Evolutionary conservation across 1,140 invertebrate genomes (phyloP).

Genomic region (Macrosteles quadrilineatus): DNA sequence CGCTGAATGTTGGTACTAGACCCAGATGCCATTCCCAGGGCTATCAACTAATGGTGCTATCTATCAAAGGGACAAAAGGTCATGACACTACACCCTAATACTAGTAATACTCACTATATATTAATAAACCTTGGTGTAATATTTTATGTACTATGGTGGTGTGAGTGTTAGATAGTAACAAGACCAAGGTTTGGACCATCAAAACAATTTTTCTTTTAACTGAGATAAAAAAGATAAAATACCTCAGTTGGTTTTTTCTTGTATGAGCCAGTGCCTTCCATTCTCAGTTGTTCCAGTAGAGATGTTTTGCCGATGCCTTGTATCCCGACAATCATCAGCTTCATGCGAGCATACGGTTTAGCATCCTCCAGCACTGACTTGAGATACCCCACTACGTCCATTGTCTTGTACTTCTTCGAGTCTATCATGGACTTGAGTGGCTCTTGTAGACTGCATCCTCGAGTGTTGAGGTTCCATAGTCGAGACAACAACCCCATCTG

Average conservation of each 20-base stretch:
- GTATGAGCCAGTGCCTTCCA: conserved; percentile 74
- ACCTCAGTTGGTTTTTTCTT: conserved; percentile 75
- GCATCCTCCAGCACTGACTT: conserved; percentile 90
- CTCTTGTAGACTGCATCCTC: conserved; percentile 85
- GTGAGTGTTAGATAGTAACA: too few species aligned
- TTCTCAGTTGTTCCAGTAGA: conserved; percentile 69
- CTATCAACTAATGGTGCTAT: too few species aligned
- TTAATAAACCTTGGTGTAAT: too few species aligned
- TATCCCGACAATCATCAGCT: conserved; percentile 96
- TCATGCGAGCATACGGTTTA: conserved; percentile 92
- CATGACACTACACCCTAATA: too few species aligned
- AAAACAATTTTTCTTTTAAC: too few species aligned
- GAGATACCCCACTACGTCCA: conserved; percentile 95
- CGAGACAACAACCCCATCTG: conserved; percentile 92
- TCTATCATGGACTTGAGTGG: conserved; percentile 91
- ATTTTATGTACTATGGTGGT: too few species aligned
- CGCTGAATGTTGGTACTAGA: too few species aligned
- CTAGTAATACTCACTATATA: too few species aligned
- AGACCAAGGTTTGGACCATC: too few species aligned
- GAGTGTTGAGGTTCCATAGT: conserved; percentile 94
- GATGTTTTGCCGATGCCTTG: conserved; percentile 95
- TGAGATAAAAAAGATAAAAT: conserved; percentile 20
- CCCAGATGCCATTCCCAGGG: too few species aligned
- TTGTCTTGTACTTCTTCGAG: conserved; percentile 91
- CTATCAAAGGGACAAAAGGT: too few species aligned